A percentile compares a stretch with the other conserved stretches of the same genome.
Evolutionary conservation across 1,140 invertebrate species (phyloP).

Genomic region (Pantala flavescens): DNA sequence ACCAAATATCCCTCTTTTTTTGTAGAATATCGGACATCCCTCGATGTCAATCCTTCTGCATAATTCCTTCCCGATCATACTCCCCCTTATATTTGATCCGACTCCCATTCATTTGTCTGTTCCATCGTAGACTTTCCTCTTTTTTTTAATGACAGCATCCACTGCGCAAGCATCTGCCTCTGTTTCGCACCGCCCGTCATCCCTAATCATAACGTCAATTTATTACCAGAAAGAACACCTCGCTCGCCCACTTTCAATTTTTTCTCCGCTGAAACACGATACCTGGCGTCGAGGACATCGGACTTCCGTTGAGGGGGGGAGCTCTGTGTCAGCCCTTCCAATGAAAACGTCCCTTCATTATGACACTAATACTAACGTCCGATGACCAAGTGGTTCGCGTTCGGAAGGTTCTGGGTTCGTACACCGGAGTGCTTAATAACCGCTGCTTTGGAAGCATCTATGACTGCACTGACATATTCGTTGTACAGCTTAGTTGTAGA

Average conservation of each 20-base stretch:
- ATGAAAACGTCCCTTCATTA: no score
- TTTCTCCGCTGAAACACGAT: not conserved
- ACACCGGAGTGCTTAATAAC: no score
- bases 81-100: not conserved
- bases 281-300: not conserved
- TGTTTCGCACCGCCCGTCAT: not conserved
- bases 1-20: no score
- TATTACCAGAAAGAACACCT: not conserved
- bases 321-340: no score
- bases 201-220: constrained; percentile 2
- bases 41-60: not conserved
- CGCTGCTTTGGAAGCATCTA: no score
- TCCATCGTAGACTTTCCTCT: not conserved
- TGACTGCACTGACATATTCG: no score
- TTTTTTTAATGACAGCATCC: not conserved
- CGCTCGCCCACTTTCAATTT: not conserved
- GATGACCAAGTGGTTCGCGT: no score
- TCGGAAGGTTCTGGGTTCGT: no score
- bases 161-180: not conserved
- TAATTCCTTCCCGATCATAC: not conserved
- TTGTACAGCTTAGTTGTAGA: no score
- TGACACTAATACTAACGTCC: no score
- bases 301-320: no score
- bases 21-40: no score
- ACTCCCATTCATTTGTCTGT: not conserved